A percentile compares a stretch with the other conserved stretches of the same genome.
phyloP scores from a whole-genome alignment of 2,797 vertebrate species.

The Apogon hyalosoma region DNA sequence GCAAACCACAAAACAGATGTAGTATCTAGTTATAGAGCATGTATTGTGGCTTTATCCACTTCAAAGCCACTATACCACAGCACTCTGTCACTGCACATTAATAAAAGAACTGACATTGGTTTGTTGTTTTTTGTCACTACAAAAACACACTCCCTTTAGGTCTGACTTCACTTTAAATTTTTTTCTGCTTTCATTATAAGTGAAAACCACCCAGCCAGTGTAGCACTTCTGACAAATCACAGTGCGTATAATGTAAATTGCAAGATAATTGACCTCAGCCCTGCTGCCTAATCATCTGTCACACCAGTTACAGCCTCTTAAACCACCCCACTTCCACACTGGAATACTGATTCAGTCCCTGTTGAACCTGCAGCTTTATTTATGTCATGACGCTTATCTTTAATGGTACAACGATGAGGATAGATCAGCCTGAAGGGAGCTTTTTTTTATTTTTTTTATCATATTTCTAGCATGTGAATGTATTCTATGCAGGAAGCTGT shows the following conservation, averaged over 20 bases:
- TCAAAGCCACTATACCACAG: conserved; percentile 15
- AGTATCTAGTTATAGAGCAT: conserved; percentile 3
- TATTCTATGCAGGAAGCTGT: no score
- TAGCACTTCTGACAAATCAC: conserved; percentile 44
- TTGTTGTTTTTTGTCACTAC: conserved; percentile 15
- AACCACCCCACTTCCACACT: conserved; percentile 14
- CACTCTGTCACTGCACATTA: conserved; percentile 6
- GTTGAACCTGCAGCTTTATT: conserved; percentile 17
- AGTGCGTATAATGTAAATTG: conserved; percentile 46
- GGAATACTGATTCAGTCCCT: conserved; percentile 44
- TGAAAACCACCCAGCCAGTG: conserved; percentile 42
- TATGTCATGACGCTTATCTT: conserved; percentile 27
- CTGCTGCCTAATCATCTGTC: conserved; percentile 52
- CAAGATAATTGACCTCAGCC: conserved; percentile 54
- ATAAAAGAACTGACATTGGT: neutral
- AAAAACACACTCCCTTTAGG: neutral
- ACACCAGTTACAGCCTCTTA: conserved; percentile 39
- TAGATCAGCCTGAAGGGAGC: conserved; percentile 2
- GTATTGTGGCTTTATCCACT: conserved; percentile 2
- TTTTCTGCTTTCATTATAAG: conserved; percentile 36
- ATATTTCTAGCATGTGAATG: neutral
- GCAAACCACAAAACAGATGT: neutral
- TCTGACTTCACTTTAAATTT: conserved; percentile 20
- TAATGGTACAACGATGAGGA: neutral
- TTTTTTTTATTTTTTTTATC: neutral